These are phyloP conservation scores for Vimba vimba DNA, from an alignment of 2,113 vertebrate species.

Conservation along the genomic window DNA sequence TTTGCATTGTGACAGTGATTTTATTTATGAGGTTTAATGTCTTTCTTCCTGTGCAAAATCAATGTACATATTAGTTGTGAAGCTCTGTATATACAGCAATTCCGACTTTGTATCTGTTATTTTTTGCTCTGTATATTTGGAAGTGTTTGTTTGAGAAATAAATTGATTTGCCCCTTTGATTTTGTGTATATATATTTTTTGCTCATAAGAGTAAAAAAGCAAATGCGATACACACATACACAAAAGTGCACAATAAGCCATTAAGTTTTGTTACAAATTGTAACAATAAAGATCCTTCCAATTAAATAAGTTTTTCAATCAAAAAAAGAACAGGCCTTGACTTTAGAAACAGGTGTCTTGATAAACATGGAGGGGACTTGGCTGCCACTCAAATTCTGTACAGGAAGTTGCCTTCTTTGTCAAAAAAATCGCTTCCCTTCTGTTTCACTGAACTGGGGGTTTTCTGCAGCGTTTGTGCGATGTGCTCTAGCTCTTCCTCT, in stretches of 20 bases:
- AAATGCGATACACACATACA: not conserved
- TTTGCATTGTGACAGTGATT: conserved; percentile 58
- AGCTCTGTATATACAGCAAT: conserved; percentile 71
- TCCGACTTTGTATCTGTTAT: conserved; percentile 68
- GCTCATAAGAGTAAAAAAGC: not conserved
- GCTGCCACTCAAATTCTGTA: conserved; percentile 76
- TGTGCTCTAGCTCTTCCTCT: conserved; percentile 65
- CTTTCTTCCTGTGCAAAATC: conserved; percentile 63
- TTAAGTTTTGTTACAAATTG: not conserved
- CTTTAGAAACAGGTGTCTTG: not conserved
- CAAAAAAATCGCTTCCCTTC: conserved; percentile 80
- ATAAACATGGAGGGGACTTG: not conserved
- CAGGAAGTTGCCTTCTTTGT: conserved; percentile 80
- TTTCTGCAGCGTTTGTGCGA: conserved; percentile 43
- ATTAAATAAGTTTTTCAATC: no score
- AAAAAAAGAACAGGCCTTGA: not conserved
- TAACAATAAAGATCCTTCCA: not conserved
- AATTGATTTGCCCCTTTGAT: conserved; percentile 67
- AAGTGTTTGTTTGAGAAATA: conserved; percentile 71
- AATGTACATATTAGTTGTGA: conserved; percentile 66
- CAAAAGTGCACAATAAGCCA: no score
- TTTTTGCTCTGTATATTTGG: conserved; percentile 72
- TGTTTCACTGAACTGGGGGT: conserved; percentile 65
- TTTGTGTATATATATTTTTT: not conserved
- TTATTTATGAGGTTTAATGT: conserved; percentile 48